Evolutionary conservation across 2,797 vertebrate genomes (phyloP), one percentile per base, ranked within the genome.

Genomic region (Coccyzus lansbergi): DNA sequence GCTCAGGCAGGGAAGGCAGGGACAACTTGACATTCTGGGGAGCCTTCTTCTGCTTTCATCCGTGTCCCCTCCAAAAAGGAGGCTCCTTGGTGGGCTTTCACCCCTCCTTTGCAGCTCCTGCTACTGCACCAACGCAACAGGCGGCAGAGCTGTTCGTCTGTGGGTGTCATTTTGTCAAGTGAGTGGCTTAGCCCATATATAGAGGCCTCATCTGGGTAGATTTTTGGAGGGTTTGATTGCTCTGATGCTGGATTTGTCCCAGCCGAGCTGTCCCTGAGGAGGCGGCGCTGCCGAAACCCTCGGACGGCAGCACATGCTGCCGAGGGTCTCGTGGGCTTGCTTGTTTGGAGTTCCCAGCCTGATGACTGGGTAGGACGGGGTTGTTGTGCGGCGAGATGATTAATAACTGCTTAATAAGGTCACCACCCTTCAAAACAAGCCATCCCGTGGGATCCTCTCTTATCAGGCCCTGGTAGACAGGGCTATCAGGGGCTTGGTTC

Each of bases 141-240:
- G 78, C 71, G 94, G 94, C 88, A 82, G 89, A 96, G 83, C 75
- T 94, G 19, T 95, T 96, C 97, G 84, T 92, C 96, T 87, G 88
- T 4, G 34, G 78, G 86, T 95, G 93, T 96, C 72, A 36, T 89
- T 95, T 83, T 88, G 77, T 86, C 84, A 90, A 95, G 75, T 13
- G 46, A 95, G 93, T 1, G 9, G 88, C 90, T 87, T 77, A 85
- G 82, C 74, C 96, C 95, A 94, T 96, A 93, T 94, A 94, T 79
- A 96, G 96, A 95, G 44, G 4, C 67, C 68, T 93, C 20, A 6
- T 72, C 90, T 89, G 83, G 65, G 71, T 94, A 88, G 81, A 77
- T 84, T 91, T 96, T 85, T 83, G 77, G 76, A 93, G 64, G 69
- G 25, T 90, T 96, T 96, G 90, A 42, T 91, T 92, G 88, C 89